Conservation (phyloP, 2,888 invertebrate genomes). For the Laothoe populi region DNA sequence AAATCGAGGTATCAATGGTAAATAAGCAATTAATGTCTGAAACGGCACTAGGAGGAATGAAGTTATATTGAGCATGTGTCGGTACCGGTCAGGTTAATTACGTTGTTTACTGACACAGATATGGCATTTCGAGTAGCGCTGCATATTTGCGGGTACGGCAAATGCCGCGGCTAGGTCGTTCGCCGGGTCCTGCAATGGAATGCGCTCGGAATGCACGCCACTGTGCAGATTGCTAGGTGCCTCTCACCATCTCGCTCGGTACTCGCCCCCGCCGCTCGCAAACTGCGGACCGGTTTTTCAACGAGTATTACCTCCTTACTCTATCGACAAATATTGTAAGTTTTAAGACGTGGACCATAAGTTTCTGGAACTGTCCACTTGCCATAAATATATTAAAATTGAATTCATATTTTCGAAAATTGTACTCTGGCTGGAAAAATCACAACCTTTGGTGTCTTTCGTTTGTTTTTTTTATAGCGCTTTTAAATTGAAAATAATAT, state of each 20-base stretch:
- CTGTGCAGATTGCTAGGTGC: conserved; percentile 59
- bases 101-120: conserved; percentile 48
- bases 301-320: conserved; percentile 37
- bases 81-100: conserved; percentile 39
- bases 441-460: too few species aligned
- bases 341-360: too few species aligned
- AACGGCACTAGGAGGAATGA: conserved; percentile 5
- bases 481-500: too few species aligned
- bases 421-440: too few species aligned
- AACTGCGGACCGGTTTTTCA: conserved; percentile 54
- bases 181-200: conserved; percentile 55
- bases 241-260: conserved; percentile 53
- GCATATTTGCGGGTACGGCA: conserved; percentile 45
- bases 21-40: neutral
- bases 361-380: too few species aligned
- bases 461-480: too few species aligned
- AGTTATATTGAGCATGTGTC: conserved; percentile 25
- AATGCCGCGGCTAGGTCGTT: conserved; percentile 55
- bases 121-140: conserved; percentile 46
- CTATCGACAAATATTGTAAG: conserved; percentile 42
- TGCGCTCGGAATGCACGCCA: conserved; percentile 70
- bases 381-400: too few species aligned
- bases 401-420: too few species aligned
- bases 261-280: conserved; percentile 46
- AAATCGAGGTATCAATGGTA: neutral